Percentiles rank a stretch among this genome's conserved stretches.
phyloP scores from a whole-genome alignment of 2,113 vertebrate species.

The Dicaeum eximium region DNA sequence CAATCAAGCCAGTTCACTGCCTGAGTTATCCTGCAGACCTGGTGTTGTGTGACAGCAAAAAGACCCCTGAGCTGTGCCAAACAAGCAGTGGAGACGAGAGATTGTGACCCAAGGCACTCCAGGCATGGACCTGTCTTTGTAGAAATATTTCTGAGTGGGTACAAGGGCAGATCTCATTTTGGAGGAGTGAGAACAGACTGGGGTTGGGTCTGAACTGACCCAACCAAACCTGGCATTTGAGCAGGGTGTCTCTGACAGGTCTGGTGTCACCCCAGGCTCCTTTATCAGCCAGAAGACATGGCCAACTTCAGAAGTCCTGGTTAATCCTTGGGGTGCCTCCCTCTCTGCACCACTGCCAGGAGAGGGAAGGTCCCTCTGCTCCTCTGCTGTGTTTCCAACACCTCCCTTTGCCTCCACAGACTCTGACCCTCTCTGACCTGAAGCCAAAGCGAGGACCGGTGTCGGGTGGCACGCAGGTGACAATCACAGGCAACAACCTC shows the following conservation, averaged over 20 bases:
- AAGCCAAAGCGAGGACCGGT: constrained; percentile 88
- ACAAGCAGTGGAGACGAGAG: background rate
- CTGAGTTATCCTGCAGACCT: background rate
- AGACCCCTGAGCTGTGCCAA: background rate
- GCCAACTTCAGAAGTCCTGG: background rate
- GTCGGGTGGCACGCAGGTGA: constrained; percentile 93
- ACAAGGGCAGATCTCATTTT: background rate
- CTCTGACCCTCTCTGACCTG: constrained; percentile 83
- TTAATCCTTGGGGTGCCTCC: background rate
- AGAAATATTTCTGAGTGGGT: background rate
- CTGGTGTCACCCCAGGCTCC: background rate
- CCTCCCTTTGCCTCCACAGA: constrained; percentile 69
- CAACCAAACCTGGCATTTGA: background rate
- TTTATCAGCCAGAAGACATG: background rate
- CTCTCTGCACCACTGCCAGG: background rate
- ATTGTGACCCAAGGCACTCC: background rate
- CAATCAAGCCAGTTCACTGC: background rate
- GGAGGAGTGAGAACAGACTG: background rate
- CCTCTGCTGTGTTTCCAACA: background rate
- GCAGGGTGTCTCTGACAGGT: background rate
- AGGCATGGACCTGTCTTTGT: background rate
- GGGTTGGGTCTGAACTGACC: background rate
- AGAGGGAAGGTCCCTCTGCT: background rate
- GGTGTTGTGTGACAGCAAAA: background rate
- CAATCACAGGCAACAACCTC: constrained; percentile 92